phyloP scores from a whole-genome alignment of 2,888 invertebrate species.

The Phragmatobia fuliginosa region DNA sequence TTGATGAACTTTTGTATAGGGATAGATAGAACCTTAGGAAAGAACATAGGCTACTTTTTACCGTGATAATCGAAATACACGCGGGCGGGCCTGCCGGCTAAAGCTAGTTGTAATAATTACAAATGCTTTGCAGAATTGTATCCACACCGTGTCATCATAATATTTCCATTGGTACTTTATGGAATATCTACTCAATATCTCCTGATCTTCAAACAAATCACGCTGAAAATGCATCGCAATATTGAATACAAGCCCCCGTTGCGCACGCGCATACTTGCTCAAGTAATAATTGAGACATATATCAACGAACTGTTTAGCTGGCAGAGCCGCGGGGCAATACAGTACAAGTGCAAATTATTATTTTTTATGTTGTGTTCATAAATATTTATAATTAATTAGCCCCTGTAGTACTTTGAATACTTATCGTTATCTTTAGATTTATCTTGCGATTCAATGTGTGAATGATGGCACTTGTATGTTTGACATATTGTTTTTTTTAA shows the following conservation, averaged over 20 bases:
- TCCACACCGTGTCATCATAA: background rate
- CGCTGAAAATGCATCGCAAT: conserved; percentile 45
- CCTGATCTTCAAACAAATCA: conserved; percentile 53
- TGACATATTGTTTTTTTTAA: background rate
- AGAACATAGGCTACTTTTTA: too few relatives aligned
- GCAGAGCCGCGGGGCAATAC: conserved; percentile 44
- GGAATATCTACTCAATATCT: background rate
- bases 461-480: background rate
- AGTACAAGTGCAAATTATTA: conserved; percentile 42
- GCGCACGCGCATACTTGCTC: conserved; percentile 63
- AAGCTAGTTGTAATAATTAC: background rate
- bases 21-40: too few relatives aligned
- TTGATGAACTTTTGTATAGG: too few relatives aligned
- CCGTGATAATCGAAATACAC: too few relatives aligned
- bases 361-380: conserved; percentile 37
- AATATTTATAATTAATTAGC: conserved; percentile 48
- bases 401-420: conserved; percentile 33
- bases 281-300: conserved; percentile 81
- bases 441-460: background rate
- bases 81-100: too few relatives aligned
- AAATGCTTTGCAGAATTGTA: background rate
- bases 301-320: conserved; percentile 60
- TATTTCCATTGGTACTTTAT: background rate
- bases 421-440: conserved; percentile 25
- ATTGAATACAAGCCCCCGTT: conserved; percentile 71